These are phyloP conservation scores for Sebastes trivittatus DNA, from an alignment of 2,797 vertebrate genomes.

Conservation along the genomic window DNA sequence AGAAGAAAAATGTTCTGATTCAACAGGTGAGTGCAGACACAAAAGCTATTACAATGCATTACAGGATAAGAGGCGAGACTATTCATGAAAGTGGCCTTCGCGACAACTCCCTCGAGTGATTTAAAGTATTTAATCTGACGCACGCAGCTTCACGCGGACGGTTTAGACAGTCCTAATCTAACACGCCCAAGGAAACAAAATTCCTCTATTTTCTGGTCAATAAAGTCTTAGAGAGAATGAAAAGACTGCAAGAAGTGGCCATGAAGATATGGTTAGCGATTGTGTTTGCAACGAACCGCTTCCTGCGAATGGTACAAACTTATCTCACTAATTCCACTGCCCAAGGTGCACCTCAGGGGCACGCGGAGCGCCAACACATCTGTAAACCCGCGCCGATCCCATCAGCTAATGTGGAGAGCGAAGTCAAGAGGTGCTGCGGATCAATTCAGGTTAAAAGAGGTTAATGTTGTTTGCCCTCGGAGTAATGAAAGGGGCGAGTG, in stretches of 20 bases:
- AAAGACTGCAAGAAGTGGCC: background rate
- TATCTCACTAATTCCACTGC: constrained; percentile 23
- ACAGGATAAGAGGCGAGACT: constrained; percentile 28
- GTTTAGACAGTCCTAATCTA: constrained; percentile 50
- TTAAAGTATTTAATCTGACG: constrained; percentile 58
- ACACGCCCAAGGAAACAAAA: constrained; percentile 30
- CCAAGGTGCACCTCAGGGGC: background rate
- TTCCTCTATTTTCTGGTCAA: constrained; percentile 38
- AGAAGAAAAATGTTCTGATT: constrained; percentile 1
- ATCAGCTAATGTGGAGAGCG: constrained; percentile 29
- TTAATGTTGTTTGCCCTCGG: constrained; percentile 46
- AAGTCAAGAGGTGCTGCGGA: constrained; percentile 23
- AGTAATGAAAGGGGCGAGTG: constrained; percentile 33
- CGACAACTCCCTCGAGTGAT: constrained; percentile 36
- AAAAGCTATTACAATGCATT: constrained; percentile 39
- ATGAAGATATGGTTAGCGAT: constrained; percentile 20
- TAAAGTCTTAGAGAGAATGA: constrained; percentile 27
- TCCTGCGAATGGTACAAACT: constrained; percentile 27
- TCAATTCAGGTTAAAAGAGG: constrained; percentile 61
- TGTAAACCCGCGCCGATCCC: background rate
- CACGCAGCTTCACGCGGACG: constrained; percentile 6
- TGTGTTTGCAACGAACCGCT: constrained; percentile 18
- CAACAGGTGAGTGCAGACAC: constrained; percentile 54
- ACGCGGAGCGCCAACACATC: background rate
- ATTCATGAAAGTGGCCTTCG: constrained; percentile 53